phyloP scores from a whole-genome alignment of 2,113 vertebrate species.

The Quiscalus mexicanus region DNA sequence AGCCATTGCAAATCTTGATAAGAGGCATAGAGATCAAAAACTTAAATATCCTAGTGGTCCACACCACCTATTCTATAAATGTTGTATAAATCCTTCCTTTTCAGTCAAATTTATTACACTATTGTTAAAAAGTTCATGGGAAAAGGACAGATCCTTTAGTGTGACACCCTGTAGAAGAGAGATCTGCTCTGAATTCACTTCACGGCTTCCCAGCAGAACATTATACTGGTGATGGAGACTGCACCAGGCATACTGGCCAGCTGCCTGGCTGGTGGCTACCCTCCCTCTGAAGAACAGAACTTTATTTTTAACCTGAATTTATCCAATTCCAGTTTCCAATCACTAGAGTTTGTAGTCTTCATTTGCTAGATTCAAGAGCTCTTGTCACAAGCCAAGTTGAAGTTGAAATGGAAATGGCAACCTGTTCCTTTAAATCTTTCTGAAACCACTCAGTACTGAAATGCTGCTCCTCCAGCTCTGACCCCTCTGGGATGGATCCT shows the following conservation, averaged over 20 bases:
- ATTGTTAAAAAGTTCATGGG: background rate
- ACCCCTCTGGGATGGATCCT: background rate
- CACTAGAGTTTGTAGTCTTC: background rate
- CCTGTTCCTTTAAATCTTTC: background rate
- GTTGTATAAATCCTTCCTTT: background rate
- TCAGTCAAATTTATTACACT: background rate
- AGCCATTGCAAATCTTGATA: background rate
- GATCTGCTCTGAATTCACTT: background rate
- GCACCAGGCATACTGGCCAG: background rate
- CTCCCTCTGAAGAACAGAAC: background rate
- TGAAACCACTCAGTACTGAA: background rate
- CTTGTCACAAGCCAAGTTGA: background rate
- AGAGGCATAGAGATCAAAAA: background rate
- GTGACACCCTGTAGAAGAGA: background rate
- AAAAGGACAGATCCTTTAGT: background rate
- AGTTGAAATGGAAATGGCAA: background rate
- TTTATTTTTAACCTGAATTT: background rate
- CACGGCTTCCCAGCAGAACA: rapidly evolving
- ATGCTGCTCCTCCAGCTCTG: background rate
- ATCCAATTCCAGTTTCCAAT: background rate
- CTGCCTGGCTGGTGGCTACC: background rate
- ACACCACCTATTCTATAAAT: background rate
- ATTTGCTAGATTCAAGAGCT: background rate
- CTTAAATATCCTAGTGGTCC: background rate
- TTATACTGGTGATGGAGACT: rapidly evolving